These are phyloP conservation scores for Danio kyathit DNA, from an alignment of 2,797 vertebrate species.

Conservation along the genomic window DNA sequence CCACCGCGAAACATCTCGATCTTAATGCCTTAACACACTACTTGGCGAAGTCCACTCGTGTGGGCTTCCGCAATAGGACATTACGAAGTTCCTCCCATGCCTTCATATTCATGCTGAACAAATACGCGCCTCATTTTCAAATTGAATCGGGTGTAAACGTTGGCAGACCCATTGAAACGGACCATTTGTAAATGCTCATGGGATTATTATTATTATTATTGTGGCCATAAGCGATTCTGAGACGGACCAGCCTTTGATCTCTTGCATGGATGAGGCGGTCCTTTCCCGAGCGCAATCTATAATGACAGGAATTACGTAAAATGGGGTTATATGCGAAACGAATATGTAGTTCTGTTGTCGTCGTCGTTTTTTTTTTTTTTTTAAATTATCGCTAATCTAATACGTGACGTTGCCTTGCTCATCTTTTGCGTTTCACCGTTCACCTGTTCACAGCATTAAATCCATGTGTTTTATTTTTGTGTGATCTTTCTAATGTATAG, in stretches of 20 bases:
- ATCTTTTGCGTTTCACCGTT: conserved; percentile 45
- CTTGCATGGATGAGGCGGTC: conserved; percentile 56
- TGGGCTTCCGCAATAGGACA: conserved; percentile 39
- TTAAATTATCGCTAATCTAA: conserved; percentile 62
- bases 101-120: conserved; percentile 21
- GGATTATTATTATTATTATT: background rate
- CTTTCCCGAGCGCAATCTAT: conserved; percentile 3
- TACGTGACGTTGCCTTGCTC: conserved; percentile 71
- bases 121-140: conserved; percentile 6
- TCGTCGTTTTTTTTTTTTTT: background rate
- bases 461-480: conserved; percentile 59
- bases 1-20: conserved; percentile 56
- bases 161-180: background rate
- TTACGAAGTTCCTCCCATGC: conserved; percentile 41
- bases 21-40: conserved; percentile 80
- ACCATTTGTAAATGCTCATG: conserved; percentile 25
- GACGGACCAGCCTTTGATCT: conserved; percentile 54
- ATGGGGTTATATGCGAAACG: conserved; percentile 12
- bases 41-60: conserved; percentile 50
- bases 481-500: conserved; percentile 67
- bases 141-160: conserved; percentile 10
- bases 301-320: conserved; percentile 17
- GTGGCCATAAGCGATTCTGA: conserved; percentile 30
- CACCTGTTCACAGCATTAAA: conserved; percentile 63
- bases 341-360: conserved; percentile 49